A percentile compares a stretch with the other conserved stretches of the same genome.
Evolutionary conservation across 2,113 vertebrate genomes (phyloP).

Genomic region (Eudyptes chrysolophus): DNA sequence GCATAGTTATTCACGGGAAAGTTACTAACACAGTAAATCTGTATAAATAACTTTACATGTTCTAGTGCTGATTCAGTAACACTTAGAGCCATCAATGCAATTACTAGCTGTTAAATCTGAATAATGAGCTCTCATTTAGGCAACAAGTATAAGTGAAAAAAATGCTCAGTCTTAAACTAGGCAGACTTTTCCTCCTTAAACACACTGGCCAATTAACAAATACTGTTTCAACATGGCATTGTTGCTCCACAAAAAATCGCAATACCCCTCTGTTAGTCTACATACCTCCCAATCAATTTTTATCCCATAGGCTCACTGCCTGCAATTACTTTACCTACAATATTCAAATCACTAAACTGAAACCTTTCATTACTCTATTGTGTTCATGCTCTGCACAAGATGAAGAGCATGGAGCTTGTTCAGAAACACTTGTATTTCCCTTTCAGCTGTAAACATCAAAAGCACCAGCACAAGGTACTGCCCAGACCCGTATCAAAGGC

Average conservation of each 20-base stretch:
- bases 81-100: background rate
- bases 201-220: background rate
- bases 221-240: background rate
- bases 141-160: background rate
- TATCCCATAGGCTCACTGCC: background rate
- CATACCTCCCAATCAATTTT: background rate
- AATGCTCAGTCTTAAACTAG: background rate
- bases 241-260: background rate
- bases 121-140: constrained; percentile 23
- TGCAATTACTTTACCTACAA: background rate
- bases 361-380: constrained; percentile 39
- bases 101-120: constrained; percentile 51
- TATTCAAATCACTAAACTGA: background rate
- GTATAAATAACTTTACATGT: constrained; percentile 55
- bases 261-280: background rate
- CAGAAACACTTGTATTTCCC: background rate
- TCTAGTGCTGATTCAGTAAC: constrained; percentile 47
- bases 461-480: background rate
- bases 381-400: background rate
- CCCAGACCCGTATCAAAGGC: background rate
- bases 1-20: constrained; percentile 45
- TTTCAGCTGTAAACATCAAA: background rate
- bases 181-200: background rate
- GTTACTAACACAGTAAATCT: constrained; percentile 54
- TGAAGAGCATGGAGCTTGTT: background rate